Conservation (phyloP, 2,797 vertebrate species). For the Sebastes minor region DNA sequence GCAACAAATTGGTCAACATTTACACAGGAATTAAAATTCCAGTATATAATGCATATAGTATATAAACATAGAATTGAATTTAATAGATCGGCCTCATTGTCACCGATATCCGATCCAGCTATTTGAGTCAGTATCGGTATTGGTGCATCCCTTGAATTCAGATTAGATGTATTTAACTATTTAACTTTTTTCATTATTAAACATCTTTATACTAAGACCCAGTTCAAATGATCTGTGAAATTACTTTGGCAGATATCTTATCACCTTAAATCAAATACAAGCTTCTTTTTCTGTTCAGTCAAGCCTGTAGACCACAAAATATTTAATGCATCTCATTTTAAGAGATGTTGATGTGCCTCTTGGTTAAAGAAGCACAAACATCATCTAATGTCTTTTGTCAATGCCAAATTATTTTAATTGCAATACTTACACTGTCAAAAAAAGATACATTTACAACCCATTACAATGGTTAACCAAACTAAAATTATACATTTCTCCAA, state of each 20-base stretch:
- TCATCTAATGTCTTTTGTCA: background rate
- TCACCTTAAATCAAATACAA: background rate
- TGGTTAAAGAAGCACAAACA: background rate
- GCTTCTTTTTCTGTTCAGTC: background rate
- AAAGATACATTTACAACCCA: background rate
- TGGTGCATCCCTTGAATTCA: too few relatives aligned
- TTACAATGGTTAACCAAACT: background rate
- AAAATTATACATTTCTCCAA: background rate
- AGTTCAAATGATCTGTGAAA: background rate
- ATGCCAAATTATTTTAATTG: background rate
- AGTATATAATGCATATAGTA: too few relatives aligned
- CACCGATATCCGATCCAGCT: too few relatives aligned
- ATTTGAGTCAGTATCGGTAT: too few relatives aligned
- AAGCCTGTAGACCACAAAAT: conserved; percentile 20
- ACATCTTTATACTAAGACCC: background rate
- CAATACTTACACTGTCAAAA: background rate
- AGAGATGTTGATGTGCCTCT: background rate
- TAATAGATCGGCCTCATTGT: too few relatives aligned
- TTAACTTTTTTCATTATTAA: background rate
- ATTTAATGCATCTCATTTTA: conserved; percentile 38
- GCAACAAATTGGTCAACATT: too few relatives aligned
- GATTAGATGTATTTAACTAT: background rate
- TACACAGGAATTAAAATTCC: too few relatives aligned
- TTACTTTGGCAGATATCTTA: rapidly evolving
- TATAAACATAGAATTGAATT: too few relatives aligned